Evolutionary conservation across 2,113 vertebrate genomes (phyloP), one percentile per base, ranked within the genome.

Genomic region (Antennarius striatus): DNA sequence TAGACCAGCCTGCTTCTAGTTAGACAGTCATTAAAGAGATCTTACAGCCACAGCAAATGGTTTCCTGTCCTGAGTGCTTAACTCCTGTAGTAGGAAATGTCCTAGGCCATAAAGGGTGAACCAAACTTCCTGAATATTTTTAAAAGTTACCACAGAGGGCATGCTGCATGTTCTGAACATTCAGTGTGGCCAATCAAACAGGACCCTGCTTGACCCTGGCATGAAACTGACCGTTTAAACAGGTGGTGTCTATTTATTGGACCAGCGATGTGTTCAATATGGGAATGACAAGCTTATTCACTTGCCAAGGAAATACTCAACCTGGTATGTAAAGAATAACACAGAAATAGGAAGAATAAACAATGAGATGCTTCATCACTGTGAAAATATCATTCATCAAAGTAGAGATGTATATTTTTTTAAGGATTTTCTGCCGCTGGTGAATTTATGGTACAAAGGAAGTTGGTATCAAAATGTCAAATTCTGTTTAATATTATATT

Each of bases 21-120:
- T 99, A 97, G 94, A 91, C 94, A 93, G 95, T 96, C 95, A 97
- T 98, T 98, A 98, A 95, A 94, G 94, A 97, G 95, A 97, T 96
- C 97, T 98, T 95, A 98, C 93, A 86, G 94, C 91, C 93, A 83
- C 85, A 90, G 94, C 91, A 95, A 98, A 97, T 95, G 93, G 94
- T 91, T 99, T 99, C 96, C 97, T 98, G 96, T 95, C 94, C 93
- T 84, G 90, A 97, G 94, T 93, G 93, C 94, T 98, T 95, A 96
- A 96, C 94, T 95, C 94, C 89, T 92, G 92, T 95, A 96, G 94
- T 94, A 94, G 94, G 93, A 96, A 98, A 93, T 93, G 93, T 93
- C 91, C 91, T 88, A 80, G 90, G 93, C 92, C 84, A 80, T 93
- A 94, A 93, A 94, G 92, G 92, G 91, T 92, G 92, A 93, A 96